Evolutionary conservation across 1,140 invertebrate genomes (phyloP).

Genomic region (Hyposmocoma kahamanoa): DNA sequence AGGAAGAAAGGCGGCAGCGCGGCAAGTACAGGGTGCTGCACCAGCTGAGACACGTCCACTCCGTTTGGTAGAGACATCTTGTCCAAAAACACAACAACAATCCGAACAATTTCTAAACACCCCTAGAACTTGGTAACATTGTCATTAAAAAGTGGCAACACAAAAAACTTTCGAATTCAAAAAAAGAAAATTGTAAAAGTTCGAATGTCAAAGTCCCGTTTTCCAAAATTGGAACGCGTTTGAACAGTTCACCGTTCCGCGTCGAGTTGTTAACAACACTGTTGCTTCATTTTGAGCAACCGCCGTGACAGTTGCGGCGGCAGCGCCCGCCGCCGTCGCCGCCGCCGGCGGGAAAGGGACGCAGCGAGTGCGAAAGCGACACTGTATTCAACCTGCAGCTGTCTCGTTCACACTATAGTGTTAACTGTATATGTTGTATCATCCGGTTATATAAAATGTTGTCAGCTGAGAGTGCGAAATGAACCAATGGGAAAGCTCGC

Average conservation of each 20-base stretch:
- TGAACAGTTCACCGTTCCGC: slow-evolving; percentile 26
- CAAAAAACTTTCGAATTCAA: not conserved
- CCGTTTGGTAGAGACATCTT: slow-evolving; percentile 86
- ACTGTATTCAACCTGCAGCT: slow-evolving; percentile 48
- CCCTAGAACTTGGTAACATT: too few relatives aligned
- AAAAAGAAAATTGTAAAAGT: slow-evolving; percentile 6
- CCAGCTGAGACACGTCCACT: slow-evolving; percentile 86
- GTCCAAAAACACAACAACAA: slow-evolving; percentile 29
- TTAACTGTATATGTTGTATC: slow-evolving; percentile 71
- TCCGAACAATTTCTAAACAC: too few relatives aligned
- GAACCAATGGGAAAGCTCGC: slow-evolving; percentile 32
- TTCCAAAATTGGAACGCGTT: slow-evolving; percentile 25
- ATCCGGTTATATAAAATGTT: slow-evolving; percentile 71
- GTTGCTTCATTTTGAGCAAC: slow-evolving; percentile 49
- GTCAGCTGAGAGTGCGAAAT: slow-evolving; percentile 38
- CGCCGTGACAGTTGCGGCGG: slow-evolving; percentile 43
- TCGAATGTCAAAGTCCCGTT: slow-evolving; percentile 11
- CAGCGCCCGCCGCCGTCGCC: too few relatives aligned
- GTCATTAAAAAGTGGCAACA: too few relatives aligned
- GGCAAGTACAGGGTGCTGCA: slow-evolving; percentile 89
- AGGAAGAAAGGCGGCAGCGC: slow-evolving; percentile 88
- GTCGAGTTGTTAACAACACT: slow-evolving; percentile 43
- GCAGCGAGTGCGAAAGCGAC: slow-evolving; percentile 45
- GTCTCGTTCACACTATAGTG: slow-evolving; percentile 46
- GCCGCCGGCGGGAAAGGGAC: slow-evolving; percentile 43